Base-by-base conservation (phyloP, 2,113 vertebrate genomes). In the Nothoprocta pentlandii region DNA sequence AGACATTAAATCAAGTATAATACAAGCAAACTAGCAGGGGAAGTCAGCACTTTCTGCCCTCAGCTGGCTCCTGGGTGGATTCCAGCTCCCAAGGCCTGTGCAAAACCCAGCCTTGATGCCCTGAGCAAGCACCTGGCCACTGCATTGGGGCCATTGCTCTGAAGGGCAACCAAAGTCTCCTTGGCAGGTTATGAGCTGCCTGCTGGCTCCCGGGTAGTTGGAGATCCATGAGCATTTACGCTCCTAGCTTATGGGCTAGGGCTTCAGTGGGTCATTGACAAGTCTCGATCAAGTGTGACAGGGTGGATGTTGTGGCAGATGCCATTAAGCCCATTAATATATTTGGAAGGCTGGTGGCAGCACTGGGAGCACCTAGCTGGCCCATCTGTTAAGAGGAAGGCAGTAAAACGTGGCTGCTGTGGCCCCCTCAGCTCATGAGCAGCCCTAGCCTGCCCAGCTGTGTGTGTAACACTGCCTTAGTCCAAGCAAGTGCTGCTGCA, bases 121-220 rank as follows among this genome's bases (percentile, higher is more conserved):
- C 20, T n/a, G 36, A 88, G 59, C 42, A 64, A 84, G 78, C 68
- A 23, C 68, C 23, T 2, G 20, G 53, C 19, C 68, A 47, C 70
- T 9, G 67, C 42, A 51, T 14, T 34, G 2, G 3, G 42, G 61
- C 36, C 67, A 23, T 66, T 2, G 11, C 66, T 28, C 8, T 86
- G 46, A 28, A 59, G 79, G 68, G 46, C 78, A 92, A 66, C 44
- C 14, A 36, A 81, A 95, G 95, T 59, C 87, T 95, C 91, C 23
- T 42, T 34, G 89, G 63, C 85, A 61, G 64, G 16, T 26, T 53
- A 64, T 0, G 20, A 89, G 90, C 92, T 95, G 78, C 34, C 83
- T 95, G 95, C 89, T 80, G 42, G 77, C 80, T 88, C 73, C 56
- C 17, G 84, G 59, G 13, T n/a, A 94, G 78, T 90, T 86, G 92